A percentile compares a stretch with the other conserved stretches of the same genome.
Conservation (phyloP, 2,888 invertebrate genomes). For the Monoplex corrugatus region DNA sequence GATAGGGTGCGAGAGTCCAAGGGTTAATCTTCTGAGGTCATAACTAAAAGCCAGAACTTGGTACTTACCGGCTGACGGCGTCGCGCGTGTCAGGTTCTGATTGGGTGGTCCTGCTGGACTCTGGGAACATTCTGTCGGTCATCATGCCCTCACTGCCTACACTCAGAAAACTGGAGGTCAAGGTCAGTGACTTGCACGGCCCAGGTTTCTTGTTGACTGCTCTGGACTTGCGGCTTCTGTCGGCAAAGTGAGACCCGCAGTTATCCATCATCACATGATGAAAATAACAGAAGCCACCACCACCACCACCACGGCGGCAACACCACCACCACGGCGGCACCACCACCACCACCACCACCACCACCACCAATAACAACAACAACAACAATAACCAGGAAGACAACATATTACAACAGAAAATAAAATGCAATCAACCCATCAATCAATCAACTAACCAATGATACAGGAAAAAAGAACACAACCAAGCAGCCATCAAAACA, state of each 20-base stretch:
- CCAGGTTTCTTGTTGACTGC: background rate
- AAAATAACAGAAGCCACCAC: background rate
- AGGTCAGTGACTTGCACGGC: constrained; percentile 12
- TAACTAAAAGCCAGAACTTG: background rate
- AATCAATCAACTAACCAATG: too few relatives aligned
- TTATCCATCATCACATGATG: background rate
- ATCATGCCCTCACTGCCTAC: constrained; percentile 42
- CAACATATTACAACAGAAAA: too few relatives aligned
- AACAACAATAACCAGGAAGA: too few relatives aligned
- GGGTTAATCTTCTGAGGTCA: too few relatives aligned
- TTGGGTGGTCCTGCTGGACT: constrained; percentile 38
- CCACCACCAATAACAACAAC: background rate
- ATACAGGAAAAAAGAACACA: too few relatives aligned
- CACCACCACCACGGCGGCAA: background rate
- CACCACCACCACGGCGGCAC: background rate
- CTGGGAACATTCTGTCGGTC: constrained; percentile 35
- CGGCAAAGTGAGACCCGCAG: background rate
- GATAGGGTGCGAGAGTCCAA: too few relatives aligned
- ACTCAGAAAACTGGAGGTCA: background rate
- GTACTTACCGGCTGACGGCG: constrained; percentile 34
- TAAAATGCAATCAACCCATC: too few relatives aligned
- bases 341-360: background rate
- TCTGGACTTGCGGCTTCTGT: background rate
- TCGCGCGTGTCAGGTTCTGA: constrained; percentile 38
- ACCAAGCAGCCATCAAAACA: too few relatives aligned